phyloP scores from a whole-genome alignment of 2,888 invertebrate genomes.

The Agapostemon virescens region DNA sequence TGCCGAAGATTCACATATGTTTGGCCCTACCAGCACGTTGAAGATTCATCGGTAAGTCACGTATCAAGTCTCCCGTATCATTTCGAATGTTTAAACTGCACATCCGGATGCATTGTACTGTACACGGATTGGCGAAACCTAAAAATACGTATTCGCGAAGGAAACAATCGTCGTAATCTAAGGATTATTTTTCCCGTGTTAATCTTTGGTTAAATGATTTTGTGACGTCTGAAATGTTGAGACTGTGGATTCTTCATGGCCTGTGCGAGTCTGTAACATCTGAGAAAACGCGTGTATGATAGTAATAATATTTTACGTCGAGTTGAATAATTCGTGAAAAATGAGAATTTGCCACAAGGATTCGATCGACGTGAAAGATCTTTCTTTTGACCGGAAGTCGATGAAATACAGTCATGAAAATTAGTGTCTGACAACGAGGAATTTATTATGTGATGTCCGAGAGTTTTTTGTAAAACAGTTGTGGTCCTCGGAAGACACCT shows the following conservation, averaged over 20 bases:
- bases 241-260: background rate
- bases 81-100: background rate
- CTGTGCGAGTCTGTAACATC: too few relatives aligned
- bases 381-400: too few relatives aligned
- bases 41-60: conserved; percentile 48
- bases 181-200: background rate
- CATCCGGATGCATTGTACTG: background rate
- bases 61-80: background rate
- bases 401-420: too few relatives aligned
- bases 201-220: background rate
- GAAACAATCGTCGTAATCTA: background rate
- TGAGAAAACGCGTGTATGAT: background rate
- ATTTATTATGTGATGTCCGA: too few relatives aligned
- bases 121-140: background rate
- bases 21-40: conserved; percentile 35
- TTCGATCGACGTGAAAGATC: background rate
- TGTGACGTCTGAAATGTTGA: background rate
- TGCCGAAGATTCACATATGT: conserved; percentile 46
- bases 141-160: background rate
- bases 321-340: background rate
- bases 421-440: too few relatives aligned
- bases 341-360: background rate
- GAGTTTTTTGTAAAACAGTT: background rate
- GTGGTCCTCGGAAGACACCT: background rate
- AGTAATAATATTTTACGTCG: background rate